A percentile compares a stretch with the other conserved stretches of the same genome.
Conservation (phyloP, 92 coral and sea anemone genomes). For the Epizoanthus fatuus region DNA sequence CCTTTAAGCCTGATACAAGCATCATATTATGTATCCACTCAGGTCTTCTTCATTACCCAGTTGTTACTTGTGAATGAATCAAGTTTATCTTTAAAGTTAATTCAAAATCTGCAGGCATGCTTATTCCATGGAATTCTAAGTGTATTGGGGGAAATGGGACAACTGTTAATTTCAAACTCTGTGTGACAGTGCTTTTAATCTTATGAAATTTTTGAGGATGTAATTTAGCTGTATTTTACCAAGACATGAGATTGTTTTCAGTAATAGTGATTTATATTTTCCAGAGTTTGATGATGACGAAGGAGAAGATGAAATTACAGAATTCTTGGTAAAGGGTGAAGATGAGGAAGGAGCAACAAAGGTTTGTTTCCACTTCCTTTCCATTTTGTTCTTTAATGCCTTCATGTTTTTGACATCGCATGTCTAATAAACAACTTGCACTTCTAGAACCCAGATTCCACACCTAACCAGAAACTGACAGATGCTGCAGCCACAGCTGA, state of each 20-base stretch:
- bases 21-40: too few species aligned
- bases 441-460: slow-evolving; percentile 71
- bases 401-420: neutral
- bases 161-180: too few species aligned
- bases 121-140: too few species aligned
- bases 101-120: too few species aligned
- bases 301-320: slow-evolving; percentile 88
- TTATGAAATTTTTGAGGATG: too few species aligned
- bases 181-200: too few species aligned
- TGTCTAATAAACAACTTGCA: neutral
- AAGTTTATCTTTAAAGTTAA: too few species aligned
- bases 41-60: too few species aligned
- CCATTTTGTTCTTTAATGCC: neutral
- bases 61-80: too few species aligned
- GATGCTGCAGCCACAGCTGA: slow-evolving; percentile 99
- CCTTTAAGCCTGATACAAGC: too few species aligned
- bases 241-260: neutral
- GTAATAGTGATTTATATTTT: neutral
- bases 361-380: slow-evolving; percentile 5
- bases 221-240: too few species aligned
- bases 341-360: neutral
- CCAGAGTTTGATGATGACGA: slow-evolving; percentile 82
- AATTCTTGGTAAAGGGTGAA: slow-evolving; percentile 31
- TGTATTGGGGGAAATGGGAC: too few species aligned
- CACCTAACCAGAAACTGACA: slow-evolving; percentile 93